A percentile compares a stretch with the other conserved stretches of the same genome.
Conservation (phyloP, 2,113 vertebrate species). For the Protobothrops mucrosquamatus region DNA sequence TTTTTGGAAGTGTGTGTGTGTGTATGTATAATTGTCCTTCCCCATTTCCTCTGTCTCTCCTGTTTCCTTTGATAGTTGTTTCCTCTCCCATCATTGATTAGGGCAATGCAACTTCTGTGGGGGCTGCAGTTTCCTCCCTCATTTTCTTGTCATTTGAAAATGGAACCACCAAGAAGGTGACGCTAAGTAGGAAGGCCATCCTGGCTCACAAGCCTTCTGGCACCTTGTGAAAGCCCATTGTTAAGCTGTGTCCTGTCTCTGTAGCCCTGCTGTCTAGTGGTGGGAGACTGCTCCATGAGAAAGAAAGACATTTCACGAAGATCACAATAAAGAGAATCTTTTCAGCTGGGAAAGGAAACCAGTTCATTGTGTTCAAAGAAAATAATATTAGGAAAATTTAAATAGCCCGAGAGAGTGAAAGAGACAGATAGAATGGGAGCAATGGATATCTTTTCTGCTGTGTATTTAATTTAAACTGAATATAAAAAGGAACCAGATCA, state of each 20-base stretch:
- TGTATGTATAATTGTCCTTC: slow-evolving; percentile 46
- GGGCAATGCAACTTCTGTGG: background rate
- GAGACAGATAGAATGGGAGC: background rate
- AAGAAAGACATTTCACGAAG: background rate
- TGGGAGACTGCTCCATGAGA: background rate
- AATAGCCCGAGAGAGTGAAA: background rate
- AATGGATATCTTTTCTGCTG: too few species aligned
- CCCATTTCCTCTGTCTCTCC: slow-evolving; percentile 69
- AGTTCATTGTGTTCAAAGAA: background rate
- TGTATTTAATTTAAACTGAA: background rate
- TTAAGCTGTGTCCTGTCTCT: background rate
- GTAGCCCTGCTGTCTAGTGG: background rate
- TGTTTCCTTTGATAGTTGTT: slow-evolving; percentile 60
- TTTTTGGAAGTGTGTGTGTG: slow-evolving; percentile 30
- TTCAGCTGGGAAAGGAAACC: background rate
- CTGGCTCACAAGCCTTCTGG: background rate
- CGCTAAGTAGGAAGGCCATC: background rate
- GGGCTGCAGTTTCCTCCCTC: slow-evolving; percentile 2
- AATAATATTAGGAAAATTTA: background rate
- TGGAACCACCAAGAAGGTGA: rapidly evolving
- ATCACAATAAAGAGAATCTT: background rate
- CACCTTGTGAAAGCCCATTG: background rate
- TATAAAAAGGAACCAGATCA: background rate
- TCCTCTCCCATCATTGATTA: slow-evolving; percentile 40
- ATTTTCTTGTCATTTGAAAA: background rate